Evolutionary conservation across 2,888 invertebrate genomes (phyloP).

Genomic region (Stomorhina lunata): DNA sequence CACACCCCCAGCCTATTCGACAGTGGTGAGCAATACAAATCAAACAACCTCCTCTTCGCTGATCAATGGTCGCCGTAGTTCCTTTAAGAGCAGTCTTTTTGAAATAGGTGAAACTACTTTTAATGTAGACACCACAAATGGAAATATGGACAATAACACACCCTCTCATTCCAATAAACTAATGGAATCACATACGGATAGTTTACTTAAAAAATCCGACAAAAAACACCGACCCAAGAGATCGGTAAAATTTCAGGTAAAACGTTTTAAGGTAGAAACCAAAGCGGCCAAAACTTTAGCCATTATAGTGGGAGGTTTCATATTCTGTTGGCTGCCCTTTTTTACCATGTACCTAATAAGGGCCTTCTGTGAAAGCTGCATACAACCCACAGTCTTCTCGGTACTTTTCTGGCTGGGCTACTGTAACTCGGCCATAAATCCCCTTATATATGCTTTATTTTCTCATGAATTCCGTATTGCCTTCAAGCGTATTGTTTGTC

Average conservation of each 20-base stretch:
- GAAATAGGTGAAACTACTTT: constrained; percentile 78
- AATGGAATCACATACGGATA: constrained; percentile 32
- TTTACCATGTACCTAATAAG: constrained; percentile 96
- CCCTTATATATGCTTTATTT: constrained; percentile 95
- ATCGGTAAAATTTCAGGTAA: constrained; percentile 93
- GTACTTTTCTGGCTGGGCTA: constrained; percentile 98
- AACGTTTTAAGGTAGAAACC: constrained; percentile 95
- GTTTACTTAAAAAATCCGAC: constrained; percentile 68
- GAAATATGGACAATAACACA: background rate
- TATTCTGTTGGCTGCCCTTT: constrained; percentile 98
- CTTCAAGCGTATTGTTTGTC: constrained; percentile 94
- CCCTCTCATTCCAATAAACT: background rate
- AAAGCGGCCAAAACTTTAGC: constrained; percentile 98
- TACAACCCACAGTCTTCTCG: constrained; percentile 91
- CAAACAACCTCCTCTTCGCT: constrained; percentile 69
- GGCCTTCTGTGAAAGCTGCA: constrained; percentile 92
- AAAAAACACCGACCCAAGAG: constrained; percentile 89
- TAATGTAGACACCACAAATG: constrained; percentile 71
- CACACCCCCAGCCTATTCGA: constrained; percentile 73
- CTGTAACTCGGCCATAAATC: constrained; percentile 97
- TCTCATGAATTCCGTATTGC: constrained; percentile 97
- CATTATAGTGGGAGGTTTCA: constrained; percentile 98
- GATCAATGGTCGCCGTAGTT: constrained; percentile 74
- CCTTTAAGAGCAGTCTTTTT: constrained; percentile 76
- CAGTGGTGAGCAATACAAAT: constrained; percentile 69